phyloP scores from a whole-genome alignment of 2,797 vertebrate genomes.

The Argyrosomus regius region DNA sequence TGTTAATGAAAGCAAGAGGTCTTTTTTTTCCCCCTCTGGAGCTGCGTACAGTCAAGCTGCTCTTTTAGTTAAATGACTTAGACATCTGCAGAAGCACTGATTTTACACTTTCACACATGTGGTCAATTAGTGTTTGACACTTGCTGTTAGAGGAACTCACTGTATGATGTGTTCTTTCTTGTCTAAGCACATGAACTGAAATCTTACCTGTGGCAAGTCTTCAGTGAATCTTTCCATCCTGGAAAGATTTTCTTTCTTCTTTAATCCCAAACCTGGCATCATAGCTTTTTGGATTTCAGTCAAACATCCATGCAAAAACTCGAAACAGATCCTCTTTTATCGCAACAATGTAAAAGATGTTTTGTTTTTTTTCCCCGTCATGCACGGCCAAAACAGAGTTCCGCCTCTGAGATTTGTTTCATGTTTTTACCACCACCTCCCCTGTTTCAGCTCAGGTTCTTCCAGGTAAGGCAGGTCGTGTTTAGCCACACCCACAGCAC shows the following conservation, averaged over 20 bases:
- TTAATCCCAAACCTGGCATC: constrained; percentile 65
- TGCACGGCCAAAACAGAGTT: not conserved
- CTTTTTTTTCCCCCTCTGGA: not conserved
- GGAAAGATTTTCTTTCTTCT: constrained; percentile 62
- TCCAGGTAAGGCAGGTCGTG: constrained; percentile 14
- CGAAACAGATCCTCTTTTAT: not conserved
- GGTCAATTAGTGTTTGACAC: not conserved
- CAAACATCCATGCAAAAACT: constrained; percentile 8
- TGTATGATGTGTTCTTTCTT: not conserved
- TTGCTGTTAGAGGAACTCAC: not conserved
- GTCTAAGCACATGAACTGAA: not conserved
- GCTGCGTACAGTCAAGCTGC: not conserved
- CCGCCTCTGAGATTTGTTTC: constrained; percentile 42
- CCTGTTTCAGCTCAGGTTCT: constrained; percentile 28
- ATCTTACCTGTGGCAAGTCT: constrained; percentile 82
- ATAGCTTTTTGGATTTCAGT: not conserved
- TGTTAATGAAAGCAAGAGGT: constrained; percentile 35
- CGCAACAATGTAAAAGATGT: not conserved
- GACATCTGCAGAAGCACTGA: constrained; percentile 9
- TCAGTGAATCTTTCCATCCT: constrained; percentile 45
- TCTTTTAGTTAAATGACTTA: constrained; percentile 1
- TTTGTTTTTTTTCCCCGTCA: not conserved
- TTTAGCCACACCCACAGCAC: constrained; percentile 53
- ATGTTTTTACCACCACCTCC: constrained; percentile 7
- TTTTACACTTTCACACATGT: not conserved